Percentiles rank a stretch among this genome's conserved stretches.
Conservation (phyloP, 1,140 invertebrate species). For the Amphibalanus amphitrite region DNA sequence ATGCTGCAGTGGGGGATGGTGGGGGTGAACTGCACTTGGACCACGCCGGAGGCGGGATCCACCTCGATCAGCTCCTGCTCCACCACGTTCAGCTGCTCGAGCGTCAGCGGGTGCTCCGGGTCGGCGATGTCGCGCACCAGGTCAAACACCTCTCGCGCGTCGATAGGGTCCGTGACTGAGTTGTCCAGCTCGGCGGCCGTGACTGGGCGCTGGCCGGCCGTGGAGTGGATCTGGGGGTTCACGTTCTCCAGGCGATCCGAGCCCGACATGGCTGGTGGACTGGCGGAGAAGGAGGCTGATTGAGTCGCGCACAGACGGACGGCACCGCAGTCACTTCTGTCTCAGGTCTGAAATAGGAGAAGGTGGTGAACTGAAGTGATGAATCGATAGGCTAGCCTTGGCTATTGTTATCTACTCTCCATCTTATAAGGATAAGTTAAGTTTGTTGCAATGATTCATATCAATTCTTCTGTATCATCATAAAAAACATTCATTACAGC, state of each 20-base stretch:
- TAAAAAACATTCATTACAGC: no score
- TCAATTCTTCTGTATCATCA: no score
- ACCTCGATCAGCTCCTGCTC: background rate
- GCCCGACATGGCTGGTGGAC: conserved; percentile 14
- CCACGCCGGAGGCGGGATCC: conserved; percentile 33
- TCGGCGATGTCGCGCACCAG: conserved; percentile 88
- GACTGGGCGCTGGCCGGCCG: conserved; percentile 43
- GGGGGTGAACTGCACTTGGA: conserved; percentile 76
- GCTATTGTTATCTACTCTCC: no score
- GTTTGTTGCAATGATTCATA: no score
- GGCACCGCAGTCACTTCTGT: no score
- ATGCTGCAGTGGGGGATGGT: conserved; percentile 99
- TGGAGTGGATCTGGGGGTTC: conserved; percentile 71
- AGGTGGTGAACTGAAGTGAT: no score
- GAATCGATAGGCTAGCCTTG: no score
- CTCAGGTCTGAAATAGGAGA: no score
- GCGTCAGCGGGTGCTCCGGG: conserved; percentile 91
- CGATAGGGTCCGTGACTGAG: conserved; percentile 61
- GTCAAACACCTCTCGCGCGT: conserved; percentile 81
- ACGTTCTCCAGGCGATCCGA: conserved; percentile 53
- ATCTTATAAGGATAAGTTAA: no score
- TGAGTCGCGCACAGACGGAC: no score
- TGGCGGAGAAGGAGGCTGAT: no score
- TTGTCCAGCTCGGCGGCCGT: conserved; percentile 59
- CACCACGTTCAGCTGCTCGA: conserved; percentile 85